These are phyloP conservation scores for Alaudala cheleensis DNA, from an alignment of 2,113 vertebrate genomes.

Conservation along the genomic window DNA sequence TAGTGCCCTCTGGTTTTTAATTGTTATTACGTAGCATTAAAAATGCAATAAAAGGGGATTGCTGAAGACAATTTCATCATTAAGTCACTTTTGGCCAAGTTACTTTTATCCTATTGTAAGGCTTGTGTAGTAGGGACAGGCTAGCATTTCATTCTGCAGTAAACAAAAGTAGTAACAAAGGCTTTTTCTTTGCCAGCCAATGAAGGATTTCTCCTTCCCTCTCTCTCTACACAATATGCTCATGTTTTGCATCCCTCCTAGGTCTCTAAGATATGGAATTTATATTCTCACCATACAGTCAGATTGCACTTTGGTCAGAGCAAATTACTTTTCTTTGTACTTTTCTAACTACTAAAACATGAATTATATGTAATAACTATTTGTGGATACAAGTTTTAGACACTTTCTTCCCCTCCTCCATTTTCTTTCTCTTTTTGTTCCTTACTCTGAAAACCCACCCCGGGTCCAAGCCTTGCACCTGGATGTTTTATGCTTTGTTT, in stretches of 20 bases:
- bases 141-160: background rate
- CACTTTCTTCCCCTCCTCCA: background rate
- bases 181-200: background rate
- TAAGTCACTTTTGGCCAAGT: background rate
- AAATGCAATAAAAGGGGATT: background rate
- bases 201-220: background rate
- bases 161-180: background rate
- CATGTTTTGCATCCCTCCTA: background rate
- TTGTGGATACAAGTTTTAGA: background rate
- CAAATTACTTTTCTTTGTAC: background rate
- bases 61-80: background rate
- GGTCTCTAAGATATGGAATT: background rate
- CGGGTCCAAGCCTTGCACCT: background rate
- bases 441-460: background rate
- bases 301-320: background rate
- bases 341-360: background rate
- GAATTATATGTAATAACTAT: background rate
- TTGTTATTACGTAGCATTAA: background rate
- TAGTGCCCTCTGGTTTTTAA: background rate
- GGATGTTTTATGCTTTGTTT: background rate
- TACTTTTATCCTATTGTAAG: background rate
- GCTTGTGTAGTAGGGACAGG: background rate
- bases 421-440: background rate
- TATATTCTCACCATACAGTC: background rate
- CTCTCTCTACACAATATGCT: background rate